Evolutionary conservation across 1,140 invertebrate genomes (phyloP).

Genomic region (Drosophila sproati): DNA sequence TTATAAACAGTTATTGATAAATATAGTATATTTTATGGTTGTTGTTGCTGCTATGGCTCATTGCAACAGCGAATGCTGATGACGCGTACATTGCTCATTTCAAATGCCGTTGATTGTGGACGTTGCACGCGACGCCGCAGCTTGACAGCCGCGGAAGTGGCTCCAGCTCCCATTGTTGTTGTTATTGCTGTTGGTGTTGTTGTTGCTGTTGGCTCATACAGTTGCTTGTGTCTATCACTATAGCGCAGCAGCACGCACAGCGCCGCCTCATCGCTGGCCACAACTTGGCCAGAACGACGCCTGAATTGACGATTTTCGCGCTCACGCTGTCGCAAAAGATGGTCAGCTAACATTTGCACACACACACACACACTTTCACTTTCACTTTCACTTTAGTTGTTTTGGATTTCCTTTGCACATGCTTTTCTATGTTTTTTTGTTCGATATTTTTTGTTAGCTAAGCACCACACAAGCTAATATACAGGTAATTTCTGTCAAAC

Average conservation of each 20-base stretch:
- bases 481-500: conserved; percentile 37
- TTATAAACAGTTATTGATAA: conserved; percentile 8
- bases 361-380: conserved; percentile 6
- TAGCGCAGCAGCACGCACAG: conserved; percentile 58
- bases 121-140: conserved; percentile 52
- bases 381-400: conserved; percentile 21
- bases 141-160: conserved; percentile 67
- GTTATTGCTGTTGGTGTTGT: conserved; percentile 14
- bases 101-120: conserved; percentile 66
- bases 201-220: not conserved
- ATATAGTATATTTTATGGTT: not conserved
- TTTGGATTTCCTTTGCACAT: not conserved
- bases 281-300: conserved; percentile 67
- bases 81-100: conserved; percentile 69
- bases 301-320: conserved; percentile 29
- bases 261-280: conserved; percentile 53
- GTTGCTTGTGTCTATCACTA: conserved; percentile 29
- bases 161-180: conserved; percentile 32
- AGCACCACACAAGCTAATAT: not conserved
- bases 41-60: conserved; percentile 31
- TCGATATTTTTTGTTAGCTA: conserved; percentile 1
- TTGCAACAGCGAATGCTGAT: conserved; percentile 20
- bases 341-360: conserved; percentile 30
- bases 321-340: conserved; percentile 6
- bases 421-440: not conserved